Percentiles rank a stretch among this genome's conserved stretches.
Conservation (phyloP, 37 sponge, comb jelly and placozoan genomes). For the Halisarca cf. caerulea region DNA sequence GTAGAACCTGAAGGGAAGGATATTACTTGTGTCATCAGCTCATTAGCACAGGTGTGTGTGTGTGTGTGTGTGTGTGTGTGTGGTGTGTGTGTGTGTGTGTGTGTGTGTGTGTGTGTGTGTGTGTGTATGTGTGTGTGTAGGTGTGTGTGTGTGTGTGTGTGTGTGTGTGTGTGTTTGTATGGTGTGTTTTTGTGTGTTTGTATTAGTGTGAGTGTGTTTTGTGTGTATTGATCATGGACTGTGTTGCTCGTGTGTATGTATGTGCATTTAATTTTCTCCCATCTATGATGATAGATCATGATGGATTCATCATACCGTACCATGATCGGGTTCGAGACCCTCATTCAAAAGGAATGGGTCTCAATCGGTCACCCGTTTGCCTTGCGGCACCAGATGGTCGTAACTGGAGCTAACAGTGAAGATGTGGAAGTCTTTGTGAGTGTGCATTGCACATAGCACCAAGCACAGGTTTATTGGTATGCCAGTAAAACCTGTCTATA, state of each 20-base stretch:
- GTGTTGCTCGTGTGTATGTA: too few relatives aligned
- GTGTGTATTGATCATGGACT: too few relatives aligned
- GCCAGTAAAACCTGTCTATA: too few relatives aligned
- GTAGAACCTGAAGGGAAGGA: slow-evolving; percentile 79
- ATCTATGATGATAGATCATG: slow-evolving; percentile 48
- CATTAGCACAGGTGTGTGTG: slow-evolving; percentile 67
- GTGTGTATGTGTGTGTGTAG: too few relatives aligned
- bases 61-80: too few relatives aligned
- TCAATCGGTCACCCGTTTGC: slow-evolving; percentile 90
- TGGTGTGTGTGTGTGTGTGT: too few relatives aligned
- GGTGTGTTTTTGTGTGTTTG: too few relatives aligned
- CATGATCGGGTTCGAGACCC: slow-evolving; percentile 79
- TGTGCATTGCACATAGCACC: background rate
- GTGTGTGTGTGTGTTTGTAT: too few relatives aligned
- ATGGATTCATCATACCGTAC: slow-evolving; percentile 84
- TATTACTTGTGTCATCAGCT: slow-evolving; percentile 78
- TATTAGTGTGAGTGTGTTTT: too few relatives aligned
- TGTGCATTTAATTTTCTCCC: background rate
- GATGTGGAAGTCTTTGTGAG: slow-evolving; percentile 14
- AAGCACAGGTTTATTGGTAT: too few relatives aligned
- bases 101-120: too few relatives aligned
- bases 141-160: too few relatives aligned
- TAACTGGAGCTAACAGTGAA: background rate
- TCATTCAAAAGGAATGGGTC: slow-evolving; percentile 97
- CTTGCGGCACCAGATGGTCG: slow-evolving; percentile 37